These are phyloP conservation scores for Cotesia glomerata DNA, from an alignment of 1,140 invertebrate species.

Conservation along the genomic window DNA sequence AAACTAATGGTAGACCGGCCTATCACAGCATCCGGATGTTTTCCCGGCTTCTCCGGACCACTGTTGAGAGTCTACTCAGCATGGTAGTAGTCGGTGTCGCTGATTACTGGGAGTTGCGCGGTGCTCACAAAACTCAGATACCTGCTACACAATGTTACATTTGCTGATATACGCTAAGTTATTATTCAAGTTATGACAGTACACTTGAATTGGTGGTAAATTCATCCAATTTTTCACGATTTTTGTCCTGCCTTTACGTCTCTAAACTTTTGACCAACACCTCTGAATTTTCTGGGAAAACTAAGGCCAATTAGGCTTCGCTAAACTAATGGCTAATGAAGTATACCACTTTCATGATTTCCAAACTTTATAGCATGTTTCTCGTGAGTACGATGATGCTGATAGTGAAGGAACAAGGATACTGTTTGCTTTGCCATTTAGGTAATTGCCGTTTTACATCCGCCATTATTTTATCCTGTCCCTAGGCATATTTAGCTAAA, in stretches of 20 bases:
- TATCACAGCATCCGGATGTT: conserved; percentile 31
- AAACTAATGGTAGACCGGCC: conserved; percentile 35
- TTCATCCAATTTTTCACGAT: no score
- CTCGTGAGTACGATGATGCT: neutral
- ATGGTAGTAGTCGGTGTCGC: neutral
- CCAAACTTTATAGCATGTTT: neutral
- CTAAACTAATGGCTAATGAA: neutral
- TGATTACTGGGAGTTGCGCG: conserved; percentile 12
- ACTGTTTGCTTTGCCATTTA: conserved; percentile 65
- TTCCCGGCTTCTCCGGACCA: neutral
- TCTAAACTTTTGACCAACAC: no score
- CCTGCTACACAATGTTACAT: no score
- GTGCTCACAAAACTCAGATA: no score
- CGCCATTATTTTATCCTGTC: conserved; percentile 18
- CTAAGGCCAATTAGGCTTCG: no score
- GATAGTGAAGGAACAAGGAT: conserved; percentile 35
- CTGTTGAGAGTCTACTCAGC: neutral
- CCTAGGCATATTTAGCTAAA: conserved; percentile 27
- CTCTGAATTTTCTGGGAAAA: no score
- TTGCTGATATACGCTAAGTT: no score
- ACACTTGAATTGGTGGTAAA: no score
- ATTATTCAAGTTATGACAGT: no score
- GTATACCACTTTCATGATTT: conserved; percentile 8
- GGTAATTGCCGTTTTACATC: conserved; percentile 56
- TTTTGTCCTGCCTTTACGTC: no score